Conservation (phyloP, 2,888 invertebrate genomes). For the Stenodema calcarata region DNA sequence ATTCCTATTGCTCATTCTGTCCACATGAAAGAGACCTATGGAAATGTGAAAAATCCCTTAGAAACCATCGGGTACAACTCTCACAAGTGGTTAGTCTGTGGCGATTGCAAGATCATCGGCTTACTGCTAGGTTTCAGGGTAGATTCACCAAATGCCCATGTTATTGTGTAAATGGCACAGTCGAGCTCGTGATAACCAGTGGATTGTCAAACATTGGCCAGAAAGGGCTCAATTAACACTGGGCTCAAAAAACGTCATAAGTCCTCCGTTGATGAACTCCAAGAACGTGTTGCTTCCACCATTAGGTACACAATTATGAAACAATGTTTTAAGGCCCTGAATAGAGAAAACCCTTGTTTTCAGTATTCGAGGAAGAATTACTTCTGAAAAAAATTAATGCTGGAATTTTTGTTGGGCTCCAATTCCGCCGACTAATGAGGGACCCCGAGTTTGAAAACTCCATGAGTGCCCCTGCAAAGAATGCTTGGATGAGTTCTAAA, state of each 20-base stretch:
- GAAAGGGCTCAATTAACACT: too few species aligned
- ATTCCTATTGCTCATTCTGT: too few species aligned
- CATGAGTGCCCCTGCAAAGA: neutral
- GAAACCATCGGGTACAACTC: neutral
- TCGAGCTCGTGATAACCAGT: too few species aligned
- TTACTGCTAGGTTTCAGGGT: neutral
- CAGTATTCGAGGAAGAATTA: too few species aligned
- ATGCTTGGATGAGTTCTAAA: conserved; percentile 3
- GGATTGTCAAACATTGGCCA: too few species aligned
- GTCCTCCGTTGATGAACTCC: too few species aligned
- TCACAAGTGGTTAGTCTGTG: neutral
- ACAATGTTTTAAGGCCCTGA: neutral
- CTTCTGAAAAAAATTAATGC: neutral
- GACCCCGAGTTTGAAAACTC: neutral
- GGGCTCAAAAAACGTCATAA: too few species aligned
- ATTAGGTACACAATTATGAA: neutral
- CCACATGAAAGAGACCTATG: neutral
- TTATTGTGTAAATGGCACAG: neutral
- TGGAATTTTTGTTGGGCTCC: conserved; percentile 1
- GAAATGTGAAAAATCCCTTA: too few species aligned
- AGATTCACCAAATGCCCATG: neutral
- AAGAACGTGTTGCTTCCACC: too few species aligned
- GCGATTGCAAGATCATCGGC: neutral
- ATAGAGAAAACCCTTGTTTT: too few species aligned
- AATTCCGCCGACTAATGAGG: neutral